These are phyloP conservation scores for Enteromius viviparus DNA, from an alignment of 2,797 vertebrate genomes.

Conservation along the genomic window DNA sequence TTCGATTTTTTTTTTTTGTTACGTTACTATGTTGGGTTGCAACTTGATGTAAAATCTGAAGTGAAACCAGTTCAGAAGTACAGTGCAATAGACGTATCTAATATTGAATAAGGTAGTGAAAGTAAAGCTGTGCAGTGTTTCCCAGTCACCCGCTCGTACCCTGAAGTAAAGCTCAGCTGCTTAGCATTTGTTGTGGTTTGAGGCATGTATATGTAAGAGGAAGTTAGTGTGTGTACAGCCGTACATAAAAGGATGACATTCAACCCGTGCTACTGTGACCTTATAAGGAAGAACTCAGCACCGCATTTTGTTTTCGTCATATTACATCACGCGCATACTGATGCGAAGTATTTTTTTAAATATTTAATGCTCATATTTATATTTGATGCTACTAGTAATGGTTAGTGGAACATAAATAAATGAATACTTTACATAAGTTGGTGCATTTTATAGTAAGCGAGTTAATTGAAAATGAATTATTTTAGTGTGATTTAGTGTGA, in stretches of 20 bases:
- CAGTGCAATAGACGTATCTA: background rate
- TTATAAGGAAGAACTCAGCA: slow-evolving; percentile 45
- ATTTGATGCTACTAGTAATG: background rate
- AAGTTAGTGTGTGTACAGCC: slow-evolving; percentile 23
- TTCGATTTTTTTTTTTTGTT: background rate
- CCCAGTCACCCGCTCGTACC: slow-evolving; percentile 21
- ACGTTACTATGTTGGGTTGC: background rate
- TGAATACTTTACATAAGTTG: background rate
- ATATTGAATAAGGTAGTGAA: slow-evolving; percentile 11
- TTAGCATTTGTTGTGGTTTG: slow-evolving; percentile 31
- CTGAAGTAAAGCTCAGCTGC: slow-evolving; percentile 32
- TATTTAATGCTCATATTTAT: too few relatives aligned
- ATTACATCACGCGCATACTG: background rate
- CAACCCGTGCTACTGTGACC: slow-evolving; percentile 13
- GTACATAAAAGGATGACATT: slow-evolving; percentile 19
- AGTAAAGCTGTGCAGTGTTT: slow-evolving; percentile 6
- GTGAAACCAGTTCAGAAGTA: background rate
- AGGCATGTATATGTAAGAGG: slow-evolving; percentile 38
- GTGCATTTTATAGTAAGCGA: background rate
- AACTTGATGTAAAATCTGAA: background rate
- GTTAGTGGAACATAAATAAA: background rate
- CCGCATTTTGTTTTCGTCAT: slow-evolving; percentile 12
- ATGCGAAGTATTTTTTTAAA: background rate
- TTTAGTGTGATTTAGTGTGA: background rate
- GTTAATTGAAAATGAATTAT: background rate